Percentiles rank a stretch among this genome's conserved stretches.
These are phyloP conservation scores for Sthenelais limicola DNA, from an alignment of 2,888 invertebrate species.

Conservation along the genomic window DNA sequence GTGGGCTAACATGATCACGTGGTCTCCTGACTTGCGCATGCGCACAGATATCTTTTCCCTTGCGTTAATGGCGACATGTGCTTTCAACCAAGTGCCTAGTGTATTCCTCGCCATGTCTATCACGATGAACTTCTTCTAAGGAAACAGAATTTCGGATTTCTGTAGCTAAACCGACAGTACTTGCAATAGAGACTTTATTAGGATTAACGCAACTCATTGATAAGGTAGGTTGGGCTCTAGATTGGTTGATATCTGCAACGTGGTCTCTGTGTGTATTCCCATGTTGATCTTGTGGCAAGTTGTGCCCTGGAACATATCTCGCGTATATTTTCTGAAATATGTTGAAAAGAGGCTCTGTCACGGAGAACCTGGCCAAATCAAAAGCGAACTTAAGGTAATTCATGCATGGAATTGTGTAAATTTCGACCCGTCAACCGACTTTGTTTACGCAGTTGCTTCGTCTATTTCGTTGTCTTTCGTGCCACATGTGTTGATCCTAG, in stretches of 20 bases:
- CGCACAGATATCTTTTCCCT: constrained; percentile 54
- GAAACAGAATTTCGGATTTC: constrained; percentile 36
- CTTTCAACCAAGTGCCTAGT: constrained; percentile 52
- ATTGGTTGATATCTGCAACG: constrained; percentile 39
- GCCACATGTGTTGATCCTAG: constrained; percentile 39
- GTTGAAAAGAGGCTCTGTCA: too few relatives aligned
- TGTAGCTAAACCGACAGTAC: constrained; percentile 2
- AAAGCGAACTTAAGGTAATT: too few relatives aligned
- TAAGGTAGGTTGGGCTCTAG: constrained; percentile 8
- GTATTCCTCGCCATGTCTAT: constrained; percentile 55
- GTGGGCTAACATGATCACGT: constrained; percentile 34
- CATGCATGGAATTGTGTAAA: too few relatives aligned
- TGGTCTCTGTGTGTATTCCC: constrained; percentile 41
- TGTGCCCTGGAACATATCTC: too few relatives aligned
- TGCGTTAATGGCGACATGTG: constrained; percentile 69
- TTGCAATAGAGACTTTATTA: background rate
- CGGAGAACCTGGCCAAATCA: too few relatives aligned
- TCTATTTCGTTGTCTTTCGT: too few relatives aligned
- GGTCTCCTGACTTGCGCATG: constrained; percentile 55
- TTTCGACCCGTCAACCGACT: constrained; percentile 4
- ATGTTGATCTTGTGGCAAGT: constrained; percentile 33
- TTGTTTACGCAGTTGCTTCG: too few relatives aligned
- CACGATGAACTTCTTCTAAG: constrained; percentile 43
- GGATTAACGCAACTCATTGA: constrained; percentile 2
- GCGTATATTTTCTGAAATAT: too few relatives aligned